phyloP scores from a whole-genome alignment of 2,888 invertebrate species.

The Brachyptera putata region DNA sequence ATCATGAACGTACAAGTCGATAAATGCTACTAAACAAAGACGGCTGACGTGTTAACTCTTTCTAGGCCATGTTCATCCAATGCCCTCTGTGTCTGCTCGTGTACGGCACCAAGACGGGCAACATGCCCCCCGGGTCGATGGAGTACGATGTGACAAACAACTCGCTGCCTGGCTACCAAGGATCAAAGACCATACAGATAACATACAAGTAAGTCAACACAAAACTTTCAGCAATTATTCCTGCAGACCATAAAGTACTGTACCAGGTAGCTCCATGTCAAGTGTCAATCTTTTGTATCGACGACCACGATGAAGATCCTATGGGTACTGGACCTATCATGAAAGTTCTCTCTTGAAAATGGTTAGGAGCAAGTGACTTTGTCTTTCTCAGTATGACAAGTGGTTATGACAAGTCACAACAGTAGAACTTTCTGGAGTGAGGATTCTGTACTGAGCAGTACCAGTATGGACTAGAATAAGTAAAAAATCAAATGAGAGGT shows the following conservation, averaged over 20 bases:
- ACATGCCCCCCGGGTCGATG: constrained; percentile 80
- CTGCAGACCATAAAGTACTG: background rate
- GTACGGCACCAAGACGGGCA: constrained; percentile 74
- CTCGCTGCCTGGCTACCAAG: constrained; percentile 64
- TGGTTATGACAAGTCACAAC: too few relatives aligned
- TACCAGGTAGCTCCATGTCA: background rate
- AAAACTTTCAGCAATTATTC: background rate
- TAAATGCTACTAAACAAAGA: too few relatives aligned
- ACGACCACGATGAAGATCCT: too few relatives aligned
- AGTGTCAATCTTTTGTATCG: background rate
- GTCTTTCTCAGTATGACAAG: too few relatives aligned
- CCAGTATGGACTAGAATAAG: too few relatives aligned
- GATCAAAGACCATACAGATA: constrained; percentile 73
- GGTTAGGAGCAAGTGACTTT: too few relatives aligned
- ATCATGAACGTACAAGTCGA: too few relatives aligned
- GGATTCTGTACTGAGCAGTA: too few relatives aligned
- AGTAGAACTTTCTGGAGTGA: too few relatives aligned
- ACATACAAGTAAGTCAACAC: constrained; percentile 66
- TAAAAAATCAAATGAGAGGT: too few relatives aligned
- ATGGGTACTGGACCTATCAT: too few relatives aligned
- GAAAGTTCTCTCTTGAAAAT: too few relatives aligned
- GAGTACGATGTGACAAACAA: constrained; percentile 67
- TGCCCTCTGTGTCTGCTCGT: constrained; percentile 83
- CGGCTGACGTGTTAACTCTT: background rate
- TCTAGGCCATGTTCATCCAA: constrained; percentile 67